Evolutionary conservation across 2,797 vertebrate species (phyloP), one percentile per base, ranked within the genome.

Genomic region (Pangasius mekongensis): DNA sequence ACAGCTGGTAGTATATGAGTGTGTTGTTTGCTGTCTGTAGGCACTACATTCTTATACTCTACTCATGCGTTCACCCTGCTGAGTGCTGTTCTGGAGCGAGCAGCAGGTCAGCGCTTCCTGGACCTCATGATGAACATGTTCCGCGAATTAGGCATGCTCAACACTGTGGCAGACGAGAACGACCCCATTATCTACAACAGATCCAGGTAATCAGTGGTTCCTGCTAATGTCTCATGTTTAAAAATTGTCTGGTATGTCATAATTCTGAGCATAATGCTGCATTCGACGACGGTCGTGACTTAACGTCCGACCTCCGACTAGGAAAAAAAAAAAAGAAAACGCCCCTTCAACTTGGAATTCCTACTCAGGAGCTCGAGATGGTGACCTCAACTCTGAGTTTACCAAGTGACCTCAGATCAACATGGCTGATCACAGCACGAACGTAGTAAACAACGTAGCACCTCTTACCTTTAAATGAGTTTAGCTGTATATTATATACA

Each of bases 131-230:
- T 92, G 93, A 96, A 96, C 92, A 96, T 98, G 95, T 99, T 99
- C 89, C 95, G 91, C 64, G 98, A 99, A 88, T 93, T 99, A 93
- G 98, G 97, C 91, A 99, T 99, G 99, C 92, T 95, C 24, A 95
- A 97, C 80, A 99, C 98, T 30, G 95, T 98, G 43, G 96, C 97
- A 2, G 99, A 99, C 58, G 96, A 99, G 92, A 98, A 99, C 2
- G 97, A 98, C 89, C 97, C 97, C 3, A 97, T 99, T 93, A 96
- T 99, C 92, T 99, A 99, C 92, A 98, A 98, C 94, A 97, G 99
- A 94, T 97, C 98, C 92, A 98, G 98, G 99, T 99, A 97, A 95
- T 87, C 3, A 24, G 62, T 49, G 47, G 27, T 54, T 36, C 18
- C 27, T 30, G 7, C 6, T 62, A 39, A 49, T 49, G 10, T 82